These are phyloP conservation scores for Nycticryphes semicollaris DNA, from an alignment of 2,113 vertebrate species.

Conservation along the genomic window DNA sequence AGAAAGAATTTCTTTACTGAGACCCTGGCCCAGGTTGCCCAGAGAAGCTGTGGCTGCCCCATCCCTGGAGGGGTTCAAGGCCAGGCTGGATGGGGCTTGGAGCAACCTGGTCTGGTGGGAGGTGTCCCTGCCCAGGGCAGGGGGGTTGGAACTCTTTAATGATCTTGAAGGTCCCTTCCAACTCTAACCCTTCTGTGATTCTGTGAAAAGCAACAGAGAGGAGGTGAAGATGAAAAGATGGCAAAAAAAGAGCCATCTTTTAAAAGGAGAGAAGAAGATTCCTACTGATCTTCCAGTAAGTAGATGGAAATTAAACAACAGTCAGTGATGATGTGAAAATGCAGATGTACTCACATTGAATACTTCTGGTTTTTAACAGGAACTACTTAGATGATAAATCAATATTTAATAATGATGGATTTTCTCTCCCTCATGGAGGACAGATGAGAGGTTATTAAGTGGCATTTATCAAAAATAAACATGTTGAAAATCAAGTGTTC, in stretches of 20 bases:
- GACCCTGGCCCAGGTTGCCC: no score
- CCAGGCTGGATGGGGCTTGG: no score
- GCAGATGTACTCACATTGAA: background rate
- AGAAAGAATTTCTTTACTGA: no score
- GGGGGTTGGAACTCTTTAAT: no score
- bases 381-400: background rate
- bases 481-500: background rate
- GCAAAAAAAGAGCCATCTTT: background rate
- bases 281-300: background rate
- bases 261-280: background rate
- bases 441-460: slow-evolving; percentile 27
- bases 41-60: no score
- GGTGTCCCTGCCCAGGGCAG: no score
- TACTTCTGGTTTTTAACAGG: background rate
- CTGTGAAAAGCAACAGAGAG: background rate
- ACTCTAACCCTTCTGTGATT: no score
- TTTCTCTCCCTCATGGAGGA: background rate
- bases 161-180: no score
- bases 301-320: background rate
- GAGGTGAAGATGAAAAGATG: background rate
- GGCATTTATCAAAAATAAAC: slow-evolving; percentile 38
- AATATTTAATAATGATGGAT: slow-evolving; percentile 33
- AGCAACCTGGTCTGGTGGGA: no score
- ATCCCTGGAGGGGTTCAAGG: no score
- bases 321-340: background rate